These are phyloP conservation scores for Tadarida brasiliensis DNA, from an alignment of 2,797 vertebrate species.

Conservation along the genomic window DNA sequence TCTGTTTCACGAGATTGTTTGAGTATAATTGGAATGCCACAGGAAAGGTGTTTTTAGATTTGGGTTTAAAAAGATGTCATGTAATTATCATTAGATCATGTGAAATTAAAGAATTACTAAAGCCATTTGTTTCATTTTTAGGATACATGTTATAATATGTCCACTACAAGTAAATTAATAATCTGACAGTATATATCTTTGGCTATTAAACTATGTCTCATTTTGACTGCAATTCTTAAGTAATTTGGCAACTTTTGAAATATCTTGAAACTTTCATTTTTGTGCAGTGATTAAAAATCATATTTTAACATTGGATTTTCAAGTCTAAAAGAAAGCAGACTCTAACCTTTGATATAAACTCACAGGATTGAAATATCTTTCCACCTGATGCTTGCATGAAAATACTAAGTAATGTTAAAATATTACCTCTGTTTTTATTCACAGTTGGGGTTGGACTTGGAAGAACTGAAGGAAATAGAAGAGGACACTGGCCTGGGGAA, in stretches of 20 bases:
- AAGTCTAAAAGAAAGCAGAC: constrained; percentile 14
- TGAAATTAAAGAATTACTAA: background rate
- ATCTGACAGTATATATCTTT: background rate
- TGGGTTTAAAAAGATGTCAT: background rate
- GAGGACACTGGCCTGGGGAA: constrained; percentile 99
- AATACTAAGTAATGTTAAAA: background rate
- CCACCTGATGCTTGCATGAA: background rate
- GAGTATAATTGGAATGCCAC: background rate
- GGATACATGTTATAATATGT: background rate
- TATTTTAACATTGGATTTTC: constrained; percentile 30
- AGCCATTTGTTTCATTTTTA: background rate
- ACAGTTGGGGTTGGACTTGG: constrained; percentile 97
- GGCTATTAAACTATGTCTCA: background rate
- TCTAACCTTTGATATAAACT: background rate
- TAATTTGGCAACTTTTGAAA: background rate
- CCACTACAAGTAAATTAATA: background rate
- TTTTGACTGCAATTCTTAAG: background rate
- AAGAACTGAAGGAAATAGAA: constrained; percentile 98
- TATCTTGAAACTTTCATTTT: constrained; percentile 24
- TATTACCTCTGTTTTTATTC: constrained; percentile 6
- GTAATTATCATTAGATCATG: background rate
- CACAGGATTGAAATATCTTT: background rate
- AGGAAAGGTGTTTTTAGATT: background rate
- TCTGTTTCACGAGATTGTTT: background rate
- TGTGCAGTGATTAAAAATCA: background rate